Base-by-base conservation (phyloP, 2,113 vertebrate genomes). In the Hassar affinis region DNA sequence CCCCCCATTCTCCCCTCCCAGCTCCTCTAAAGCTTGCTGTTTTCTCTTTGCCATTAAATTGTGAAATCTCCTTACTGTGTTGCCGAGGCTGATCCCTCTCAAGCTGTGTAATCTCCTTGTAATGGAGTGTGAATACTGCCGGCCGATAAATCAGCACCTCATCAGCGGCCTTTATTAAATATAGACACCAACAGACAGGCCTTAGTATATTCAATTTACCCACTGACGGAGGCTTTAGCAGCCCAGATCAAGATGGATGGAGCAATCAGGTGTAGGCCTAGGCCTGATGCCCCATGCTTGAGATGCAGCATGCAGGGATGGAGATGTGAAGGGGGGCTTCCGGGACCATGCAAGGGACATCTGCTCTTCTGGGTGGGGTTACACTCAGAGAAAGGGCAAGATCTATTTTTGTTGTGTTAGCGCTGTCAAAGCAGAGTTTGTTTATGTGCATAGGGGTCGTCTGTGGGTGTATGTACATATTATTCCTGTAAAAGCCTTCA, bases 151-250 rank as follows among this genome's bases (percentile, higher is more conserved):
- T 95, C 94, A 94, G 92, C 92, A 92, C 91, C 92, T 95, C 93
- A 93, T 95, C 94, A 95, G 92, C 87, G 90, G 90, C 92, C 92
- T 94, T 94, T 93, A 94, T 94, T 94, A 94, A 94, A 94, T 94
- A 94, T 94, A 94, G 92, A 94, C 92, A 94, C 92, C 93, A 93
- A 94, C 93, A 94, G 93, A 94, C 94, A 94, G 93, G 92, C 93
- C 91, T 93, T 93, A 92, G 93, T 95, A 94, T 94, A 94, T 94
- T 94, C 94, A 95, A 94, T 94, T 94, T 93, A 93, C 91, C 86
- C 88, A 92, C 92, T 94, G 94, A 94, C 90, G 91, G 92, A 91
- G 92, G 92, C 90, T 92, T 92, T 92, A 91, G 89, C 91, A 90
- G 68, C 88, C 27, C 87, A 84, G 92, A 94, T 94, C 93, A 94